Evolutionary conservation across 2,113 vertebrate species (phyloP).

Genomic region (Sinocyclocheilus rhinocerous): DNA sequence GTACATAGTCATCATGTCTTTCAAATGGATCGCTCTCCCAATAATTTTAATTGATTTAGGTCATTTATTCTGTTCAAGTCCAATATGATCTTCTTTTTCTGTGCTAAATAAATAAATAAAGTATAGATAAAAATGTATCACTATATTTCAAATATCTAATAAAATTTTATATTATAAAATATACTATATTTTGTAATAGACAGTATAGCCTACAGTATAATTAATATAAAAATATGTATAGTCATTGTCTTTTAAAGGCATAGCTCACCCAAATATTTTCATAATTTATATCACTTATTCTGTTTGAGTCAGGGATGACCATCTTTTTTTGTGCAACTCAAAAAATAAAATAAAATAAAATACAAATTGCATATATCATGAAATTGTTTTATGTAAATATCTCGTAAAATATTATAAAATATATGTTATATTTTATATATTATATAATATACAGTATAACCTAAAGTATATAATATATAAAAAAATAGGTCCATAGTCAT

Average conservation of each 20-base stretch:
- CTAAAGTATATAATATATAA: too few relatives aligned
- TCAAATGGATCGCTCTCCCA: not conserved
- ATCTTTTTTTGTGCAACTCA: not conserved
- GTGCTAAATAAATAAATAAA: not conserved
- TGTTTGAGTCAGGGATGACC: not conserved
- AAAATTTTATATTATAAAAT: not conserved
- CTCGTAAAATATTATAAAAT: too few relatives aligned
- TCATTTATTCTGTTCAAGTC: not conserved
- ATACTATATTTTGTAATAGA: not conserved
- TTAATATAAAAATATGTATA: not conserved
- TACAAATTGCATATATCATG: too few relatives aligned
- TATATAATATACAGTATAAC: too few relatives aligned
- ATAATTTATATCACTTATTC: not conserved
- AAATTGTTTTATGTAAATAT: too few relatives aligned
- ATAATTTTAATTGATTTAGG: not conserved
- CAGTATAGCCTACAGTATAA: not conserved
- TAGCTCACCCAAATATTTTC: not conserved
- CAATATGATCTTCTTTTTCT: too few relatives aligned
- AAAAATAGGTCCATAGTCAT: too few relatives aligned
- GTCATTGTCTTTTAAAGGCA: not conserved
- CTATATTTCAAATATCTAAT: too few relatives aligned
- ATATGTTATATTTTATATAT: too few relatives aligned
- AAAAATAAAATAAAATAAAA: too few relatives aligned
- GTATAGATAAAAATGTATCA: too few relatives aligned
- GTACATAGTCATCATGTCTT: not conserved